Evolutionary conservation across 1,140 invertebrate species (phyloP), one percentile per base, ranked within the genome.

Genomic region (Drosophila teissieri): DNA sequence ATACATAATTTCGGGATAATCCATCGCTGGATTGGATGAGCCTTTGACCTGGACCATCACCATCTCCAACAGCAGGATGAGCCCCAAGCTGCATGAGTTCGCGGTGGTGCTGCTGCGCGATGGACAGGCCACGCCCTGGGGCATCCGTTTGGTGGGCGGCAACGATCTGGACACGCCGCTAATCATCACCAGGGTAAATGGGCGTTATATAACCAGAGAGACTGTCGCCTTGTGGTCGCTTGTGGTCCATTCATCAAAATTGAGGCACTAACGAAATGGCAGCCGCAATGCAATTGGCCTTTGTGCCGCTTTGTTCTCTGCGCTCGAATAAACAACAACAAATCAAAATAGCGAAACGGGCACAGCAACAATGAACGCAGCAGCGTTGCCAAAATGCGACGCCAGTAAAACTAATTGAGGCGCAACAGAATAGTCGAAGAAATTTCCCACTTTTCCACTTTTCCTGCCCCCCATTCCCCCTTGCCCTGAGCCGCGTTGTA

Each of bases 131-230:
- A 95, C 95, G 78, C 96, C 96, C 77, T 99, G 97, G 97, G 98
- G 98, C 51, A 96, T 98, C 84, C 95, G 97, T 75, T 94, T 98
- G 63, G 96, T 97, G 72, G 98, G 98, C 78, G 98, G 98, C 69
- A 94, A 95, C 72, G 98, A 98, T 94, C 94, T 98, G 79, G 95
- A 95, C 79, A 95, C 96, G n/a, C 96, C 97, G 57, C 94, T 99
- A 80, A 95, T 97, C 91, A 95, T 99, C 91, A 98, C 97, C 79
- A 96, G 96, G 95, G 98, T 98, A 78, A 31, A 34, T 12, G 36
- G 15, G 17, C 56, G 42, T 88, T 91, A 89, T 88, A 76, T 80
- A 88, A 88, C 60, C 37, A 67, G 70, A 86, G 61, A 61, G 73
- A 15, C 12, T 68, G 60, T 79, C 68, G 75, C 58, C 72, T 64